phyloP scores from a whole-genome alignment of 1,140 invertebrate species.

The Helicoverpa zea region DNA sequence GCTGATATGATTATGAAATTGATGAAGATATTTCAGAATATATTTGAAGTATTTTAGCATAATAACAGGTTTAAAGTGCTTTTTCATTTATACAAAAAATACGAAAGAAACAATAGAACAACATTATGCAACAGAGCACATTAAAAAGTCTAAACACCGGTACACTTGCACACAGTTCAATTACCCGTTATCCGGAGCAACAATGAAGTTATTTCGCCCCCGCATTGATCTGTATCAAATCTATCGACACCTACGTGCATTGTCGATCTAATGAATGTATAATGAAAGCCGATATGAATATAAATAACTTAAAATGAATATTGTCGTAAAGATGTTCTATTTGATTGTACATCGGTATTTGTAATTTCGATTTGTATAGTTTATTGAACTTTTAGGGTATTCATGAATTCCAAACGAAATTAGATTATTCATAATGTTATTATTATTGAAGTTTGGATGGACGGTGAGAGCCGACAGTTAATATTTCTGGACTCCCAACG shows the following conservation, averaged over 20 bases:
- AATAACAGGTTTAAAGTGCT: too few relatives aligned
- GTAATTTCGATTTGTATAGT: conserved; percentile 40
- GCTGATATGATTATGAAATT: background rate
- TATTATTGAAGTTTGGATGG: conserved; percentile 30
- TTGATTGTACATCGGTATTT: conserved; percentile 44
- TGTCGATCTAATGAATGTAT: conserved; percentile 55
- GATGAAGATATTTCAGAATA: background rate
- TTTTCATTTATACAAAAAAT: background rate
- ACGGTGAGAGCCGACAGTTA: conserved; percentile 4
- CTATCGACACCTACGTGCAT: conserved; percentile 63
- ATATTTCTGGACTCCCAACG: background rate
- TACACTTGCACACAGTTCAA: conserved; percentile 49
- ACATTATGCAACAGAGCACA: background rate
- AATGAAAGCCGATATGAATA: conserved; percentile 51
- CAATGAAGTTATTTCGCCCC: conserved; percentile 62
- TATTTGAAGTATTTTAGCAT: too few relatives aligned
- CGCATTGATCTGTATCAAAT: conserved; percentile 62
- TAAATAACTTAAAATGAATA: conserved; percentile 40
- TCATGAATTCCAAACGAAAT: conserved; percentile 35
- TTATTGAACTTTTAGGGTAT: conserved; percentile 40
- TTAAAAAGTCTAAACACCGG: conserved; percentile 18
- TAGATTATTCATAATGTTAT: conserved; percentile 41
- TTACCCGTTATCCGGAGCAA: conserved; percentile 49
- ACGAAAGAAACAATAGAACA: background rate
- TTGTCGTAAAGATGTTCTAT: conserved; percentile 38